Percentiles rank a stretch among this genome's conserved stretches.
These are phyloP conservation scores for Unio delphinus DNA, from an alignment of 2,888 invertebrate species.

Conservation along the genomic window DNA sequence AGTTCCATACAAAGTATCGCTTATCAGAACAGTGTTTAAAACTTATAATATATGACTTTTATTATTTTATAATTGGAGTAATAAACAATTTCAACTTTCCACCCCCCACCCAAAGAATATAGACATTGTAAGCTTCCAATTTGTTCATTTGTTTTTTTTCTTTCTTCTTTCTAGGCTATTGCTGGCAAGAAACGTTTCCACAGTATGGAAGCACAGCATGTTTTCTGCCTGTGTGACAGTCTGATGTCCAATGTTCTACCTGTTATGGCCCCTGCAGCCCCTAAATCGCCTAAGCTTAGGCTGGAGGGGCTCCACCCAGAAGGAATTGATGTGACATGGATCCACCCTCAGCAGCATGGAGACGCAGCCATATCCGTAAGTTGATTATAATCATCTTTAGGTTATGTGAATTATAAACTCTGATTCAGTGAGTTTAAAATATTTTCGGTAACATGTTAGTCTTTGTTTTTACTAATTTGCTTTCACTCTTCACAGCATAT, in stretches of 20 bases:
- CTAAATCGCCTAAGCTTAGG: slow-evolving; percentile 67
- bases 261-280: slow-evolving; percentile 69
- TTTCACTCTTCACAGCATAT: slow-evolving; percentile 2
- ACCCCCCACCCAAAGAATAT: too few species aligned
- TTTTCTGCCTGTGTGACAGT: slow-evolving; percentile 68
- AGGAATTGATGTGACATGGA: slow-evolving; percentile 71
- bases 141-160: neutral
- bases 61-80: neutral
- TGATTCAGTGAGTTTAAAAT: too few species aligned
- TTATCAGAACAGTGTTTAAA: too few species aligned
- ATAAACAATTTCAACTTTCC: neutral
- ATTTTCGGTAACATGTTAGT: neutral
- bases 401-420: neutral
- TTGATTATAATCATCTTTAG: slow-evolving; percentile 8
- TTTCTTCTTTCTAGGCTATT: slow-evolving; percentile 46
- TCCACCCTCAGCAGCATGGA: slow-evolving; percentile 68
- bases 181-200: slow-evolving; percentile 55
- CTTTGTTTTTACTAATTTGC: neutral
- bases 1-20: too few species aligned
- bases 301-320: slow-evolving; percentile 68
- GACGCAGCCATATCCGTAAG: slow-evolving; percentile 69
- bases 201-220: slow-evolving; percentile 58
- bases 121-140: too few species aligned
- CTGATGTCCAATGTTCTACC: slow-evolving; percentile 64
- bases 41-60: too few species aligned